Base-by-base conservation (phyloP, 92 coral and sea anemone genomes). In the Actinernus sp. region DNA sequence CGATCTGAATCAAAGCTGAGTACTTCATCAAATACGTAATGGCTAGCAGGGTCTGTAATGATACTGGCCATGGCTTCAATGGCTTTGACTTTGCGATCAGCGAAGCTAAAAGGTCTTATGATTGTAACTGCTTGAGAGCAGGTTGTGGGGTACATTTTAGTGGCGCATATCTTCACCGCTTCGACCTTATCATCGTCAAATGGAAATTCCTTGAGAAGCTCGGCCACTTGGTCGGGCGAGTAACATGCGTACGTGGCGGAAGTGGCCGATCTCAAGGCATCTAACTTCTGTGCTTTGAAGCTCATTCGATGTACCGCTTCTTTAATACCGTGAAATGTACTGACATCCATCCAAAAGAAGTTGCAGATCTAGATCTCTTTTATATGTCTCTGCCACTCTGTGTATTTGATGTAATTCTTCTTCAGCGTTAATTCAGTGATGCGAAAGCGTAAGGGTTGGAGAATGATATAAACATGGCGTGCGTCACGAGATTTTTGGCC, bases 331-430 rank as follows among this genome's bases (percentile, higher is more conserved):
- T 49, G 58, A 29, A 85, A 85, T 13, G 54, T 58, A 16, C 25
- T 47, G 21, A 82, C 55, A 71, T 78, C 91, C 91, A 85, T 85
- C n/a, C n/a, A n/a, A n/a, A n/a, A n/a, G n/a, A n/a, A n/a, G n/a
- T n/a, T n/a, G n/a, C n/a, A n/a, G n/a, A n/a, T n/a, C n/a, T n/a
- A n/a, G n/a, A n/a, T n/a, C n/a, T n/a, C n/a, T n/a, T n/a, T n/a
- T n/a, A n/a, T n/a, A n/a, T n/a, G n/a, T n/a, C n/a, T n/a, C n/a
- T n/a, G n/a, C n/a, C n/a, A n/a, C n/a, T n/a, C n/a, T n/a, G n/a
- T n/a, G n/a, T n/a, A n/a, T n/a, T n/a, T n/a, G n/a, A n/a, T n/a
- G n/a, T n/a, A n/a, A n/a, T n/a, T n/a, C n/a, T n/a, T n/a, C n/a
- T n/a, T n/a, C n/a, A n/a, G n/a, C n/a, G n/a, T n/a, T n/a, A n/a